phyloP scores from a whole-genome alignment of 2,888 invertebrate species.

The Diarsia brunnea region DNA sequence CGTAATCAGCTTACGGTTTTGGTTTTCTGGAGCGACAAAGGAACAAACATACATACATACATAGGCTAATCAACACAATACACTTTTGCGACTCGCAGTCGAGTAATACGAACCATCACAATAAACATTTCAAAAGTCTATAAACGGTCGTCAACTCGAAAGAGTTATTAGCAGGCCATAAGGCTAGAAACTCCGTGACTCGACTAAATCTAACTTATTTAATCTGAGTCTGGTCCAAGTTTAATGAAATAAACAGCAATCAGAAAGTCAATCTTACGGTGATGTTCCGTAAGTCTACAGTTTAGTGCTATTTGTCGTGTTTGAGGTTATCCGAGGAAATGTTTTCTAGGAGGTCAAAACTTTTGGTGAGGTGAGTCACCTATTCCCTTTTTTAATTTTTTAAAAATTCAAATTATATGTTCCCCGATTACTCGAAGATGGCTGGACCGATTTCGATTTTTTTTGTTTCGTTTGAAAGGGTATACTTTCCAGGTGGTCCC shows the following conservation, averaged over 20 bases:
- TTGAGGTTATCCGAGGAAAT: conserved; percentile 1
- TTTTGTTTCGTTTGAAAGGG: too few species aligned
- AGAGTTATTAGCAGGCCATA: conserved; percentile 9
- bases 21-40: neutral
- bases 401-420: too few species aligned
- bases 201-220: conserved; percentile 55
- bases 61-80: neutral
- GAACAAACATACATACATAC: neutral
- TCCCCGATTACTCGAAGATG: too few species aligned
- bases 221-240: conserved; percentile 61
- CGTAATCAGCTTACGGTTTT: neutral
- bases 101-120: neutral
- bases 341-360: neutral
- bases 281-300: conserved; percentile 12
- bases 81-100: neutral
- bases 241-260: conserved; percentile 71
- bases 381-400: too few species aligned
- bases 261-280: conserved; percentile 56
- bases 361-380: neutral
- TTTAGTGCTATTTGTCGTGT: conserved; percentile 23
- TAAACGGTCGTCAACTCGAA: conserved; percentile 11
- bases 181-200: conserved; percentile 38
- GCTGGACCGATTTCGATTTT: too few species aligned
- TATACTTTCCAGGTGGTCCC: too few species aligned
- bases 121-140: neutral